Evolutionary conservation across 2,113 vertebrate species (phyloP).

Genomic region (Leptocoma aspasia): DNA sequence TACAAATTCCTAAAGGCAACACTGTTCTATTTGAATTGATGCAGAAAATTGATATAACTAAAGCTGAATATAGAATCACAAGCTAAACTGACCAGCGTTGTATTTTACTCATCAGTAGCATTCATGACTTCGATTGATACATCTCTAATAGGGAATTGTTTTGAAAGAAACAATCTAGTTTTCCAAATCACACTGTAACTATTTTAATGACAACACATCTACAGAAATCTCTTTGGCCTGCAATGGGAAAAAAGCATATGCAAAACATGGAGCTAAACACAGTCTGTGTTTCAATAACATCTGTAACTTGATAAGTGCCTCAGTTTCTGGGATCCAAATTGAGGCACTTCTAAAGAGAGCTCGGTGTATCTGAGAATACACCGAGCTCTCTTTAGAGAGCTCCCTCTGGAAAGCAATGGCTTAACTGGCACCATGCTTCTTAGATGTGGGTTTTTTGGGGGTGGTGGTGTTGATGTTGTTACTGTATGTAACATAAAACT

Average conservation of each 20-base stretch:
- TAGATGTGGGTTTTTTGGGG: not conserved
- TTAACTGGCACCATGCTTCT: not conserved
- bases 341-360: not conserved
- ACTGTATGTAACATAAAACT: not conserved
- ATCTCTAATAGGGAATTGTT: not conserved
- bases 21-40: not conserved
- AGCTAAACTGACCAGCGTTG: not conserved
- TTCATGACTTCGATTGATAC: not conserved
- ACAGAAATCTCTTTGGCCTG: not conserved
- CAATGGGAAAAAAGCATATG: not conserved
- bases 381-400: no score
- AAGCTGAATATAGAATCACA: not conserved
- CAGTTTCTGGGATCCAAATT: not conserved
- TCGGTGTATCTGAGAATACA: not conserved
- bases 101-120: not conserved
- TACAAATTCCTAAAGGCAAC: not conserved
- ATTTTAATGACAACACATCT: not conserved
- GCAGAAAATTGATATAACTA: not conserved
- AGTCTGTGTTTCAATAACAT: not conserved
- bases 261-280: not conserved
- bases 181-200: not conserved
- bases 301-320: not conserved
- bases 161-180: slow-evolving; percentile 33
- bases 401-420: not conserved
- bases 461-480: not conserved